Conservation (phyloP, 2,888 invertebrate genomes). For the Congeria kusceri region DNA sequence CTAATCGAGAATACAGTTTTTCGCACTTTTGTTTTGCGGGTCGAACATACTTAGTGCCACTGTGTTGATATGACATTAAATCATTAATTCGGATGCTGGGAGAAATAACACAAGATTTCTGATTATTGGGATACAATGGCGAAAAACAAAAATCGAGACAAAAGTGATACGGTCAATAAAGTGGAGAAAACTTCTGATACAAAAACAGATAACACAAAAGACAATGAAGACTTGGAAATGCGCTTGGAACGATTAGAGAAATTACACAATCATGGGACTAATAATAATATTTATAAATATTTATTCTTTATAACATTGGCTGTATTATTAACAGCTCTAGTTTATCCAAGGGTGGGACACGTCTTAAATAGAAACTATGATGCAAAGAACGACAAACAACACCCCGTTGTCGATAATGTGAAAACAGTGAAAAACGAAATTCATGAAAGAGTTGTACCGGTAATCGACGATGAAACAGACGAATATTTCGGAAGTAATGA, state of each 20-base stretch:
- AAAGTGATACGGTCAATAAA: too few relatives aligned
- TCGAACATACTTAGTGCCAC: too few relatives aligned
- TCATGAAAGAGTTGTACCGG: neutral
- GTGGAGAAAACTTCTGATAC: too few relatives aligned
- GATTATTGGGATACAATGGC: too few relatives aligned
- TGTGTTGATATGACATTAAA: too few relatives aligned
- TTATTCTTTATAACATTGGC: slow-evolving; percentile 60
- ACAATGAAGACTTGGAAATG: slow-evolving; percentile 13
- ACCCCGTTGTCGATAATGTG: slow-evolving; percentile 9
- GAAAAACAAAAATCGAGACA: too few relatives aligned
- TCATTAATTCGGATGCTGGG: too few relatives aligned
- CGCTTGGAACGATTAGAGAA: slow-evolving; percentile 40
- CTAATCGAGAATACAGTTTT: too few relatives aligned
- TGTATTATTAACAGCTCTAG: slow-evolving; percentile 42
- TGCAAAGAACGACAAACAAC: neutral
- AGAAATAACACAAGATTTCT: too few relatives aligned
- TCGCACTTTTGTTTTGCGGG: too few relatives aligned
- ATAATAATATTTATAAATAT: slow-evolving; percentile 50
- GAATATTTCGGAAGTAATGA: neutral
- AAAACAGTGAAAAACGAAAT: slow-evolving; percentile 3
- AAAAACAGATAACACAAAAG: neutral
- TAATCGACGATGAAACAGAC: neutral
- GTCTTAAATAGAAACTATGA: neutral
- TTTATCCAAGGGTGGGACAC: slow-evolving; percentile 43
- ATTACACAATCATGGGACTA: slow-evolving; percentile 11